Conservation (phyloP, 92 coral and sea anemone species). For the Epizoanthus stellaris region DNA sequence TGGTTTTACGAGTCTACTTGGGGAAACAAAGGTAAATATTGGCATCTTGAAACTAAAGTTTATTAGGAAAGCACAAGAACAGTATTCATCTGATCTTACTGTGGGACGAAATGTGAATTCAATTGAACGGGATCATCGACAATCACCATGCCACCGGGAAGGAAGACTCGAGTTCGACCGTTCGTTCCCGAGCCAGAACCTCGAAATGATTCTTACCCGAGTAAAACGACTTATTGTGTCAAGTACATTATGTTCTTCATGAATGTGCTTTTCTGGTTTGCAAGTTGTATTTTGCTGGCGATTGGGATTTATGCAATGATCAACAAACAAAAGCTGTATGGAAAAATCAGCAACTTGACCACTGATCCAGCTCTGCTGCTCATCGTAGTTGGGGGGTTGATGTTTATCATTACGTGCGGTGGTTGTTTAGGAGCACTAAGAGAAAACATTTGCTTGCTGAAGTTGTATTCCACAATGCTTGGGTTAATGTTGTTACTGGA, state of each 20-base stretch:
- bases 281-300: constrained; percentile 82
- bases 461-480: constrained; percentile 75
- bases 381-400: constrained; percentile 72
- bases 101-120: too few relatives aligned
- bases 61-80: too few relatives aligned
- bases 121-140: too few relatives aligned
- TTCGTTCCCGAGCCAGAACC: constrained; percentile 27
- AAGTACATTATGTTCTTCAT: constrained; percentile 92
- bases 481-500: constrained; percentile 83
- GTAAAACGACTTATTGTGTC: constrained; percentile 77
- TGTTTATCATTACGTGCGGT: constrained; percentile 83
- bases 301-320: constrained; percentile 83
- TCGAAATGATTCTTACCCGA: constrained; percentile 66
- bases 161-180: constrained; percentile 35
- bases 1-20: too few relatives aligned
- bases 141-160: constrained; percentile 30
- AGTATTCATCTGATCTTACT: too few relatives aligned
- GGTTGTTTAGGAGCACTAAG: constrained; percentile 96
- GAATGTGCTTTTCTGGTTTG: constrained; percentile 85
- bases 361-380: constrained; percentile 92
- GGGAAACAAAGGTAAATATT: too few relatives aligned
- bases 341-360: constrained; percentile 79
- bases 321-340: constrained; percentile 87
- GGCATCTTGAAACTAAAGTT: too few relatives aligned
- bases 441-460: constrained; percentile 86